Conservation (phyloP, 2,113 vertebrate species). For the Gnathonemus longibarbis region DNA sequence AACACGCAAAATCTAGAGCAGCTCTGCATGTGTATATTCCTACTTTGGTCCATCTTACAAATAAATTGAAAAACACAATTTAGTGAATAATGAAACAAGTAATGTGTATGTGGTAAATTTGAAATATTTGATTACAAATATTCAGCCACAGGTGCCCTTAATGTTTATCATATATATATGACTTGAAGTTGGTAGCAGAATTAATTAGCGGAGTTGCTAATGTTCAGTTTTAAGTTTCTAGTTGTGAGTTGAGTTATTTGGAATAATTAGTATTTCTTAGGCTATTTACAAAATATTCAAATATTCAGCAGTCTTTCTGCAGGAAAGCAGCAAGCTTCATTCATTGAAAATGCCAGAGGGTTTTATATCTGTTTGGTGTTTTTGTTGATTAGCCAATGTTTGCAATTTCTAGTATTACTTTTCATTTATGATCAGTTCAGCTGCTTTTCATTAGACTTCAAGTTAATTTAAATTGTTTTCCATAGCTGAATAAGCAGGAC, state of each 20-base stretch:
- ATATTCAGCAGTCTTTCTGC: neutral
- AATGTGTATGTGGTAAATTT: neutral
- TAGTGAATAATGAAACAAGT: neutral
- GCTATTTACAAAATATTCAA: neutral
- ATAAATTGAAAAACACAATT: neutral
- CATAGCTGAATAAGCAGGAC: neutral
- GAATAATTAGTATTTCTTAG: neutral
- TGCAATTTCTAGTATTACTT: conserved; percentile 25
- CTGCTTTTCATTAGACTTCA: neutral
- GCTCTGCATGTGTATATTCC: conserved; percentile 41
- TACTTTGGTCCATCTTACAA: conserved; percentile 25
- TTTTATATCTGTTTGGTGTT: neutral
- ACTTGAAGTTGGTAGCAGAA: neutral
- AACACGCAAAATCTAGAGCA: conserved; percentile 47
- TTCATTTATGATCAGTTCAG: neutral
- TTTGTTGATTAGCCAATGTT: conserved; percentile 9
- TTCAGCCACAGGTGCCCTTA: neutral
- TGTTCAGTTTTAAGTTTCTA: neutral
- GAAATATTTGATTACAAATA: neutral
- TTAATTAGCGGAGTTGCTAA: neutral
- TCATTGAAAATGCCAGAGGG: neutral
- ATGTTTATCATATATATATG: neutral
- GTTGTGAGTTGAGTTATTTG: neutral
- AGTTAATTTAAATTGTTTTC: conserved; percentile 6
- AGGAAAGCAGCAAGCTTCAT: neutral